Evolutionary conservation across 2,797 vertebrate genomes (phyloP).

Genomic region (Pangasius sanitwongsei): DNA sequence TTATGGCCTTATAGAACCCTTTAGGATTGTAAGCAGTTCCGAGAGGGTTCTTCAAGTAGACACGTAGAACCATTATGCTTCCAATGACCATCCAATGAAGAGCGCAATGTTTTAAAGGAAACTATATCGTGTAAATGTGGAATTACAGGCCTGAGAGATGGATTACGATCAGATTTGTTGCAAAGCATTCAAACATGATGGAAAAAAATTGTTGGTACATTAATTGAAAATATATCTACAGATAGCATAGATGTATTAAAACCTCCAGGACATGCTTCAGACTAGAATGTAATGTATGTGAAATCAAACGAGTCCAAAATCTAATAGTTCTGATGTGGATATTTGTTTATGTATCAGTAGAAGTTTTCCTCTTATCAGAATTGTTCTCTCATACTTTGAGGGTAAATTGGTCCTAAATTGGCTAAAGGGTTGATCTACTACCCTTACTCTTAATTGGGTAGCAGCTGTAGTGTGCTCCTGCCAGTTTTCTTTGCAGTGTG

Average conservation of each 20-base stretch:
- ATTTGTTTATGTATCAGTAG: neutral
- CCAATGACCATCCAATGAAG: neutral
- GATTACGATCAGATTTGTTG: neutral
- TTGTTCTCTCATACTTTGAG: neutral
- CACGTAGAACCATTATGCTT: neutral
- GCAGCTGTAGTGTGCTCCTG: constrained; percentile 74
- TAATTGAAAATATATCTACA: no score
- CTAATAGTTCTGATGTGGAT: neutral
- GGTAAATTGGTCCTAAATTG: neutral
- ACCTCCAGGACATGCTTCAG: neutral
- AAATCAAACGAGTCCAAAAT: neutral
- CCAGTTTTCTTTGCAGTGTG: constrained; percentile 74
- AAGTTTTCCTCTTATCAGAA: neutral
- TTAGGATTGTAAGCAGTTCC: neutral
- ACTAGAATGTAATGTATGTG: neutral
- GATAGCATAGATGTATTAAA: neutral
- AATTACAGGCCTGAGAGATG: neutral
- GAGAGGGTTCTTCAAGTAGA: neutral
- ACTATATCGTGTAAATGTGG: neutral
- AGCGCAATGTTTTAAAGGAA: no score
- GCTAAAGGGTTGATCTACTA: constrained; percentile 10
- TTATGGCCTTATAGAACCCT: neutral
- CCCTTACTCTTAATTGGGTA: constrained; percentile 61
- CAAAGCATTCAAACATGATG: neutral
- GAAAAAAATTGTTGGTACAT: neutral